phyloP scores from a whole-genome alignment of 2,113 vertebrate genomes.

The Chionodraco myersi region DNA sequence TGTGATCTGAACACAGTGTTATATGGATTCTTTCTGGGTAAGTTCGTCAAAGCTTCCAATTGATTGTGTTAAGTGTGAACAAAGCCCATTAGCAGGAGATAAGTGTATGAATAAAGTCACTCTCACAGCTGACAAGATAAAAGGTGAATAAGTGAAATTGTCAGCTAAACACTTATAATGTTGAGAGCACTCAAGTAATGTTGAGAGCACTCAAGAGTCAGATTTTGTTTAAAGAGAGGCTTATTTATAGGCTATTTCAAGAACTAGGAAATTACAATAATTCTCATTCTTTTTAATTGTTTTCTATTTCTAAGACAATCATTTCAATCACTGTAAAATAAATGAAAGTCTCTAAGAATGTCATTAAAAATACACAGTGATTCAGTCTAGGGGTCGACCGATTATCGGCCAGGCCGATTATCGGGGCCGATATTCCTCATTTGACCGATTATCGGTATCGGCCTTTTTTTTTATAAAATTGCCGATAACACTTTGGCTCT shows the following conservation, averaged over 20 bases:
- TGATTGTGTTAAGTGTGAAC: neutral
- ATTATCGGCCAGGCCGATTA: no score
- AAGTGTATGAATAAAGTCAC: neutral
- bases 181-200: neutral
- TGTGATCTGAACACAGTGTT: no score
- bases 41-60: neutral
- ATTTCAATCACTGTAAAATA: conserved; percentile 12
- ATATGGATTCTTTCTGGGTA: neutral
- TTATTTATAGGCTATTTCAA: neutral
- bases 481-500: no score
- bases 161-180: neutral
- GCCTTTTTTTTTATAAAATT: no score
- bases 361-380: neutral
- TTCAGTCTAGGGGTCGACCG: neutral
- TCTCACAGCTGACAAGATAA: neutral
- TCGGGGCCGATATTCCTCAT: no score
- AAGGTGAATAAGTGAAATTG: neutral
- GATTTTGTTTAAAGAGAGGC: conserved; percentile 1
- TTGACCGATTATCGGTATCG: no score
- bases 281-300: conserved; percentile 6
- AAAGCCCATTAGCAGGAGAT: neutral
- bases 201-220: neutral
- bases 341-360: conserved; percentile 21
- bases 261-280: conserved; percentile 11
- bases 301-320: conserved; percentile 8